Conservation (phyloP, 37 sponge, comb jelly and placozoan species). For the Axinella damicornis region DNA sequence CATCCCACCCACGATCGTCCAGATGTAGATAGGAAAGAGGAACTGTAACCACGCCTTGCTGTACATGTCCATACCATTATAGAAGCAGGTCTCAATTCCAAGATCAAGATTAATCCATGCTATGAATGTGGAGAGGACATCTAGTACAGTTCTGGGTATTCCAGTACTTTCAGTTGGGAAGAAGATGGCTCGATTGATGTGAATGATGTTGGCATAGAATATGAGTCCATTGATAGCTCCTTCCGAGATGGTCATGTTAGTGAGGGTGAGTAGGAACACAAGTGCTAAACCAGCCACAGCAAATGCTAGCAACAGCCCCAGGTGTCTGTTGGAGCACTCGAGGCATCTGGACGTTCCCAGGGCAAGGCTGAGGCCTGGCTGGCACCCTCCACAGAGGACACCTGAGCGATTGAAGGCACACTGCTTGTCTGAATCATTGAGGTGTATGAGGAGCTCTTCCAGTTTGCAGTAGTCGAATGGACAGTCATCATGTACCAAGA, state of each 20-base stretch:
- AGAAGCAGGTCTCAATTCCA: slow-evolving; percentile 45
- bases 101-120: slow-evolving; percentile 46
- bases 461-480: slow-evolving; percentile 4
- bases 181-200: neutral
- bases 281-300: too few relatives aligned
- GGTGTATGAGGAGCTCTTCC: neutral
- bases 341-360: neutral
- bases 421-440: neutral
- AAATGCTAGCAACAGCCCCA: too few relatives aligned
- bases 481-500: neutral
- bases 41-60: slow-evolving; percentile 42
- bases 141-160: neutral
- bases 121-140: neutral
- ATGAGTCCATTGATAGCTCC: too few relatives aligned
- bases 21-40: slow-evolving; percentile 44
- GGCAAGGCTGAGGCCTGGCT: neutral
- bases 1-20: slow-evolving; percentile 1
- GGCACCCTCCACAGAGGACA: too few relatives aligned
- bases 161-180: neutral
- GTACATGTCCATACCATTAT: slow-evolving; percentile 22
- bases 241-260: too few relatives aligned
- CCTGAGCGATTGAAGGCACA: neutral
- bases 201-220: too few relatives aligned
- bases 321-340: neutral
- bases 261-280: too few relatives aligned